Evolutionary conservation across 2,797 vertebrate species (phyloP), one percentile per base, ranked within the genome.

Genomic region (Peromyscus melanophrys): DNA sequence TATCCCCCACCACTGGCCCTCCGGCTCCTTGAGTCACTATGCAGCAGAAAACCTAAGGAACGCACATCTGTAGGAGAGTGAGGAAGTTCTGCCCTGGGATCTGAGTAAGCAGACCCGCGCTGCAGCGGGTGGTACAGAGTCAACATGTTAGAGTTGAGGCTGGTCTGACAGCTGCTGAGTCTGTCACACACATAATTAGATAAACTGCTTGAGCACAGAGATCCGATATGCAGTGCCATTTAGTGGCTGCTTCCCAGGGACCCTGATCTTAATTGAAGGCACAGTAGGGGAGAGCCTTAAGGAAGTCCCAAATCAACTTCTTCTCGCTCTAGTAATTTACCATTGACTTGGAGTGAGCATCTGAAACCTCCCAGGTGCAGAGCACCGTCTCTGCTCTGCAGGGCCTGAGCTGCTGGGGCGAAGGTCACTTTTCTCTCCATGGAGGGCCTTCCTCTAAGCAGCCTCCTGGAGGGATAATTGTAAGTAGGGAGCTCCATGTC

Each of bases 141-240:
- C 9, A 4, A 83, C 81, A 17, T 7, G 12, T 88, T 65, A 96
- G 82, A 89, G 96, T 43, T 90, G 90, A 34, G 92, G 75, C 89
- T 94, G 90, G 69, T 86, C 40, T 95, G 86, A 96, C 95, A 94
- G 85, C 93, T 89, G 92, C 23, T 71, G 96, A 93, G 90, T 94
- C 96, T 97, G 96, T 92, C 97, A 29, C 71, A 67, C 88, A 95
- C 90, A 40, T 96, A 98, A 98, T 98, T 81, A 97, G 97, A 96
- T 83, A 98, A 97, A 98, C 96, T 85, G 96, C 97, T 40, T 95
- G 92, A 96, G 76, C 89, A 81, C 67, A 82, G 80, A 94, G 84
- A 96, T 29, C 43, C 84, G 43, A 59, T 46, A 93, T 49, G 49
- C 0, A 0, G 57, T 1, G 9, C 76, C 94, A 86, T 85, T 97